Evolutionary conservation across 2,888 invertebrate species (phyloP), one percentile per base, ranked within the genome.

Genomic region (Asteroscopus sphinx): DNA sequence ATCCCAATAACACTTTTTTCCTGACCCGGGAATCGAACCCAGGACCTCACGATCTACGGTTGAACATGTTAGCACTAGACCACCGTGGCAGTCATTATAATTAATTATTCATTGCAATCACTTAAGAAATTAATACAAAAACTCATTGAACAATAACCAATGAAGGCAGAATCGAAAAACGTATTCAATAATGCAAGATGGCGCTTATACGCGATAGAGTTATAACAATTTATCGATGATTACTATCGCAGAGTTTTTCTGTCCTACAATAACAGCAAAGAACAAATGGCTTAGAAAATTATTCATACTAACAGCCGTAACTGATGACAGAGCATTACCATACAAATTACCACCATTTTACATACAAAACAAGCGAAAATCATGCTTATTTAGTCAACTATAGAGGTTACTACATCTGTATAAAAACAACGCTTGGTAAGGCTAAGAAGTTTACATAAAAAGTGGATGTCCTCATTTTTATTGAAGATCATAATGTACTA

Each of bases 241-340:
- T 52, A 26, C 32, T 25, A 58, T 61, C 47, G 21, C 11, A 21
- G 13, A 65, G 13, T 71, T 68, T 74, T 71, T 74, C 44, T 37
- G 8, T 11, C 30, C 33, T 6, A 49, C 48, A 53, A 74, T 63
- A 71, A 71, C 60, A 66, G 62, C 64, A 64, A 62, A 40, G 16
- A 61, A 62, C 71, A 68, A 81, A 80, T 79, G 69, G 64, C 56
- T 68, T 70, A 64, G 71, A 67, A 71, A 74, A 72, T 58, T 71
- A 76, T 80, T 80, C 80, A 80, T 79, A 73, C 69, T 78, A 61
- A 71, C 71, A 64, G 63, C 56, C 52, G 40, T 59, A 67, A 61
- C 58, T 73, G 73, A 80, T 77, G 80, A 77, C 67, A 75, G 44
- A 36, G 33, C 32, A 80, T 81, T 81, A 59, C 25, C 76, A 80